Base-by-base conservation (phyloP, 2,797 vertebrate genomes). In the Pogonophryne albipinna region DNA sequence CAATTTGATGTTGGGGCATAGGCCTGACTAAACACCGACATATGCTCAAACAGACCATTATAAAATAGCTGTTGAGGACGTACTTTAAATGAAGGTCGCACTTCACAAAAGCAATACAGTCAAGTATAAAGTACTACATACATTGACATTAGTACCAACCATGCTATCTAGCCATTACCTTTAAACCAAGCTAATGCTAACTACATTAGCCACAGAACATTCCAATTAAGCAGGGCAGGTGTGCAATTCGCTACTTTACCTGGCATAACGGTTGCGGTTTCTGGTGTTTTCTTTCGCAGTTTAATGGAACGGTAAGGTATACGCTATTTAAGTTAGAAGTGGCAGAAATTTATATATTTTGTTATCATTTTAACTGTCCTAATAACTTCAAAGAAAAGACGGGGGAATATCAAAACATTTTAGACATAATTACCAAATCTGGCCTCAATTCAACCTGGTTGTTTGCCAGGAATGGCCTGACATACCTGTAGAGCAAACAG, bases 161-260 rank as follows among this genome's bases (percentile, higher is more conserved):
- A 3, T 59, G 3, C 42, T 34, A 42, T 17, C n/a, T 59, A 66
- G 4, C 6, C 34, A 11, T 53, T 14, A 17, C 16, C 8, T 4
- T 41, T 52, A 9, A 16, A 50, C 17, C 13, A 62, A 44, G 38
- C 52, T 58, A 52, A 64, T 34, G 42, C 41, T 65, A 52, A 46
- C 6, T 41, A 27, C 34, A 38, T 38, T 38, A 38, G 34, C 34
- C 2, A 38, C 8, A 27, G 34, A 7, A 38, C 16, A 17, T n/a
- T 10, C 8, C 23, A 56, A 23, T 20, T 13, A 57, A 6, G 2
- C 61, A 34, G 2, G n/a, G 1, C 34, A 50, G 11, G 8, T 49
- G 6, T 49, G 14, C 15, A 13, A 15, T 49, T 44, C 2, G 34
- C 1, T 67, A 1, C 5, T 10, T 19, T 49, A 44, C n/a, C 42